Percentiles rank a stretch among this genome's conserved stretches.
Evolutionary conservation across 2,888 invertebrate genomes (phyloP).

Genomic region (Meloe dianella): DNA sequence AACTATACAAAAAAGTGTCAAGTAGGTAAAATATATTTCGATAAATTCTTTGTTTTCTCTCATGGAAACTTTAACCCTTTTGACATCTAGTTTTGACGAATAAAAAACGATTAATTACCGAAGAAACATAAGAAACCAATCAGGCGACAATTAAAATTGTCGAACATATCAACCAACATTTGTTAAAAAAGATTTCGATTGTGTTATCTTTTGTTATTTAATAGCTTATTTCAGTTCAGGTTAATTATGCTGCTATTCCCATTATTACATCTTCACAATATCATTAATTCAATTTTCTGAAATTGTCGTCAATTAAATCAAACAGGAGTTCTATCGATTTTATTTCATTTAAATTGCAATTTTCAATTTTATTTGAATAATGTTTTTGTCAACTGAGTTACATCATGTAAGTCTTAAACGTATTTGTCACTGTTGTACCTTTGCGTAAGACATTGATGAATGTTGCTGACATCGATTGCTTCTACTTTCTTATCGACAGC

Average conservation of each 20-base stretch:
- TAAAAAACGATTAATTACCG: constrained; percentile 12
- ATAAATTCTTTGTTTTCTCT: not conserved
- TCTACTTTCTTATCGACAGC: constrained; percentile 30
- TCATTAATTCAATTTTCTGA: constrained; percentile 11
- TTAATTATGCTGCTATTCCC: constrained; percentile 22
- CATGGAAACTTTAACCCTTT: not conserved
- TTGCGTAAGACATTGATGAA: constrained; percentile 31
- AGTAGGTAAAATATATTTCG: constrained; percentile 5
- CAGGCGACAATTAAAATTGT: constrained; percentile 18
- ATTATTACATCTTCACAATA: not conserved
- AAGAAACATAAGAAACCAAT: constrained; percentile 24
- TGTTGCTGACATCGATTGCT: constrained; percentile 32
- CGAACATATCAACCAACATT: constrained; percentile 12
- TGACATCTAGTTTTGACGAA: not conserved
- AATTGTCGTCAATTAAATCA: constrained; percentile 20
- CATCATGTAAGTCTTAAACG: constrained; percentile 17
- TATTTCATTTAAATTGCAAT: not conserved
- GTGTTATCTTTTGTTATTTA: constrained; percentile 14
- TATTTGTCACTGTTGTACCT: constrained; percentile 32
- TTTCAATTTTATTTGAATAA: not conserved
- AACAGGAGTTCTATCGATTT: constrained; percentile 21
- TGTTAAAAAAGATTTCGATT: no score
- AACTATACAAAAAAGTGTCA: constrained; percentile 5
- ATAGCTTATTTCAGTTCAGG: constrained; percentile 12
- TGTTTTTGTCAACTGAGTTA: not conserved